phyloP scores from a whole-genome alignment of 2,888 invertebrate genomes.

The Orthosia cruda region DNA sequence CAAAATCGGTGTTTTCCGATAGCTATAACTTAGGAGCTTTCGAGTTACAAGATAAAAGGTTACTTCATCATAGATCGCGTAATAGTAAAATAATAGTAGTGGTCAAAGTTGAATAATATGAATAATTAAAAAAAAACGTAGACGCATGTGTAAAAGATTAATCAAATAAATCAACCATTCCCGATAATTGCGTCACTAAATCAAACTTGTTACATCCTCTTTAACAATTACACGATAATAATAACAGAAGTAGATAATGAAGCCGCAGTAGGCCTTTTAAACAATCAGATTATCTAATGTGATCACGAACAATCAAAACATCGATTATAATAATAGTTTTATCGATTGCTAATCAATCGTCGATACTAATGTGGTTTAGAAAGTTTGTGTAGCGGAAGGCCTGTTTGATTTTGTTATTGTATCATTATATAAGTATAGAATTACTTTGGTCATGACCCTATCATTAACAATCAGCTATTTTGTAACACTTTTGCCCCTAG shows the following conservation, averaged over 20 bases:
- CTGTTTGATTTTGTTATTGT: slow-evolving; percentile 6
- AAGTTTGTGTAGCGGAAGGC: slow-evolving; percentile 52
- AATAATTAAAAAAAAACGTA: too few relatives aligned
- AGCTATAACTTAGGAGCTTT: too few relatives aligned
- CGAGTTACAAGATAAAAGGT: too few relatives aligned
- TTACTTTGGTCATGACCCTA: background rate
- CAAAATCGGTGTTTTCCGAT: too few relatives aligned
- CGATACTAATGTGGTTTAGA: slow-evolving; percentile 62
- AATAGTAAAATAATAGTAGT: too few relatives aligned
- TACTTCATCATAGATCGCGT: too few relatives aligned
- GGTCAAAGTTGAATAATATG: too few relatives aligned
- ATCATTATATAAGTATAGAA: background rate
- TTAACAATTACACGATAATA: slow-evolving; percentile 51
- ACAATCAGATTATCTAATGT: slow-evolving; percentile 58
- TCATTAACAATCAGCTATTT: background rate
- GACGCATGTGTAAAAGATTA: too few relatives aligned
- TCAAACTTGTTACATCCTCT: slow-evolving; percentile 2
- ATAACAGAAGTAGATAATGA: slow-evolving; percentile 35
- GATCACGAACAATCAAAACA: slow-evolving; percentile 58
- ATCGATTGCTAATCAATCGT: slow-evolving; percentile 59
- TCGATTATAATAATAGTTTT: slow-evolving; percentile 51
- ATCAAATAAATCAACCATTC: background rate
- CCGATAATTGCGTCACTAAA: slow-evolving; percentile 25
- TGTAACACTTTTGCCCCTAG: background rate
- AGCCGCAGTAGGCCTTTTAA: slow-evolving; percentile 41